Conservation (phyloP, 2,888 invertebrate genomes). For the Drosophila barbarae region DNA sequence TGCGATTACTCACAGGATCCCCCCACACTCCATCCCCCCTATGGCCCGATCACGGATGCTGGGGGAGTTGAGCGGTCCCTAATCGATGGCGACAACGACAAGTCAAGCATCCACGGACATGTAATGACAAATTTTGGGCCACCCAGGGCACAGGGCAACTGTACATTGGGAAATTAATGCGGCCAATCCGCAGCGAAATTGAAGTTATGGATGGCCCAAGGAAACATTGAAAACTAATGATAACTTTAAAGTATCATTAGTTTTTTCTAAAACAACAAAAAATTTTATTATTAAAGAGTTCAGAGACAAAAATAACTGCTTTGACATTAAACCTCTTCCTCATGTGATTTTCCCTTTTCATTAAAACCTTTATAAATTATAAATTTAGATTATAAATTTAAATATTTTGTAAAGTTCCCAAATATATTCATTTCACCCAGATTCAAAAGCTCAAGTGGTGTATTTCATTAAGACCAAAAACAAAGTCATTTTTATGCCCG, state of each 20-base stretch:
- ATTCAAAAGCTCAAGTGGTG: background rate
- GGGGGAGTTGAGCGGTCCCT: slow-evolving; percentile 16
- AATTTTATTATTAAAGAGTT: too few relatives aligned
- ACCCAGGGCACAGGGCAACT: slow-evolving; percentile 14
- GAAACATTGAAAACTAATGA: background rate
- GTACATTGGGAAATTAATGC: slow-evolving; percentile 3
- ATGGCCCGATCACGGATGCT: background rate
- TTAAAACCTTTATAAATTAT: too few relatives aligned
- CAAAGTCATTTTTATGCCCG: slow-evolving; percentile 4
- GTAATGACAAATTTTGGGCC: slow-evolving; percentile 33
- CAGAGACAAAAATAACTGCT: too few relatives aligned
- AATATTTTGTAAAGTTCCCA: too few relatives aligned
- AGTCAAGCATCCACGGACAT: slow-evolving; percentile 37
- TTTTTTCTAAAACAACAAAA: too few relatives aligned
- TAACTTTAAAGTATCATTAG: too few relatives aligned
- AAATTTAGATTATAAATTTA: too few relatives aligned
- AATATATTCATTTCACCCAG: background rate
- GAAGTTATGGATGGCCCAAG: background rate
- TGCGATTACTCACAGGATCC: slow-evolving; percentile 39
- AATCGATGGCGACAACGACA: slow-evolving; percentile 42
- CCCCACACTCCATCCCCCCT: background rate
- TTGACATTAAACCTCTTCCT: too few relatives aligned
- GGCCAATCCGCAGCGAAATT: slow-evolving; percentile 6
- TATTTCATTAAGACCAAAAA: background rate
- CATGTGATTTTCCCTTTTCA: too few relatives aligned